Evolutionary conservation across 2,888 invertebrate species (phyloP).

Genomic region (Diachrysia chrysitis): DNA sequence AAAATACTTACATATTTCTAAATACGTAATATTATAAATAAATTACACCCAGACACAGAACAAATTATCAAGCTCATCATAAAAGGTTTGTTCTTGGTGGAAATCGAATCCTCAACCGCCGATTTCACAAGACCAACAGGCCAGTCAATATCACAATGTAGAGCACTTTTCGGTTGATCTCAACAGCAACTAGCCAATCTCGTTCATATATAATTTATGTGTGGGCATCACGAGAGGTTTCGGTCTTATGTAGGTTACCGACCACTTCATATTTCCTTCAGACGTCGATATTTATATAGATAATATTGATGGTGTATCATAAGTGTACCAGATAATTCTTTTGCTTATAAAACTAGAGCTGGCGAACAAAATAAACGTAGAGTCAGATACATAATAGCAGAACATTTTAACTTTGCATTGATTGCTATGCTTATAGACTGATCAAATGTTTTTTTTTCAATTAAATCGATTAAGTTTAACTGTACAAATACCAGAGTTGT

Average conservation of each 20-base stretch:
- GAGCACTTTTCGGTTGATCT: conserved; percentile 64
- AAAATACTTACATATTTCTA: no score
- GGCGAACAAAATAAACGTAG: neutral
- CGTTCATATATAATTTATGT: conserved; percentile 86
- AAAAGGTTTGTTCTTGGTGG: no score
- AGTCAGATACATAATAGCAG: neutral
- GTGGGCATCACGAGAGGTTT: conserved; percentile 83
- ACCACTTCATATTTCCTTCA: conserved; percentile 79
- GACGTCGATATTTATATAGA: conserved; percentile 60
- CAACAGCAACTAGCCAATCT: conserved; percentile 81
- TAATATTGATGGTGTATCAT: conserved; percentile 47
- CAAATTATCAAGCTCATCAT: no score
- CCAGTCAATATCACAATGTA: conserved; percentile 47
- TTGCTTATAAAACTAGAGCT: conserved; percentile 9
- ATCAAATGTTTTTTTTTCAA: no score
- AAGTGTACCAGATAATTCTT: conserved; percentile 32
- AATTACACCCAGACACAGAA: no score
- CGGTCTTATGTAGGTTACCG: conserved; percentile 75
- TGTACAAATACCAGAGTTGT: no score
- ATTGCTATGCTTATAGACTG: no score
- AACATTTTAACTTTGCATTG: no score
- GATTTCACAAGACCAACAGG: no score
- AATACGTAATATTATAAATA: no score
- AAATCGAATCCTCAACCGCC: no score
- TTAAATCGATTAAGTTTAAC: no score